A percentile compares a stretch with the other conserved stretches of the same genome.
Evolutionary conservation across 2,113 vertebrate genomes (phyloP).

Genomic region (Gyps fulvus): DNA sequence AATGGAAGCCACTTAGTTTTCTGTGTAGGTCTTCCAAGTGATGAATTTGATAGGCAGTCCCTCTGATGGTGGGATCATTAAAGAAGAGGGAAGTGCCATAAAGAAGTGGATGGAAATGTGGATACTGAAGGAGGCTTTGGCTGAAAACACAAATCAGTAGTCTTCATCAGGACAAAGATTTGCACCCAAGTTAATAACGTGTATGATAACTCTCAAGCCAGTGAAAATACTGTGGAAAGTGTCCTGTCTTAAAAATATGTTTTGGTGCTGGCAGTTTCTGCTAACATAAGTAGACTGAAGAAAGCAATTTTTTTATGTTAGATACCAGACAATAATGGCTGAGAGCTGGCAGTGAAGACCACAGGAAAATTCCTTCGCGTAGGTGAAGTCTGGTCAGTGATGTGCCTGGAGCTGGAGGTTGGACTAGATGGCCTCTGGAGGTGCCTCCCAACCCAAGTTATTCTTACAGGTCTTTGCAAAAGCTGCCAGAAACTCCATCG

Average conservation of each 20-base stretch:
- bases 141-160: neutral
- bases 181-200: neutral
- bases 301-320: neutral
- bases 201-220: neutral
- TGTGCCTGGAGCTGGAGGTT: neutral
- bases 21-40: neutral
- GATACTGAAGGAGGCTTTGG: neutral
- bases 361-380: neutral
- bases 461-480: neutral
- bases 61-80: neutral
- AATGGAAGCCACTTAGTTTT: neutral
- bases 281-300: neutral
- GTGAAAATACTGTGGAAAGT: neutral
- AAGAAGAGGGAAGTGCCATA: neutral
- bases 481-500: neutral
- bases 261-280: neutral
- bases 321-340: neutral
- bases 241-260: neutral
- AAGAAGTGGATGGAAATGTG: neutral
- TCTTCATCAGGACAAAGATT: neutral
- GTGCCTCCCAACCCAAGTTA: neutral
- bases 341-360: neutral
- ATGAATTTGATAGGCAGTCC: neutral
- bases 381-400: neutral
- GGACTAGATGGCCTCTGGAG: neutral